phyloP scores from a whole-genome alignment of 1,140 invertebrate genomes.

The Anoplophora glabripennis region DNA sequence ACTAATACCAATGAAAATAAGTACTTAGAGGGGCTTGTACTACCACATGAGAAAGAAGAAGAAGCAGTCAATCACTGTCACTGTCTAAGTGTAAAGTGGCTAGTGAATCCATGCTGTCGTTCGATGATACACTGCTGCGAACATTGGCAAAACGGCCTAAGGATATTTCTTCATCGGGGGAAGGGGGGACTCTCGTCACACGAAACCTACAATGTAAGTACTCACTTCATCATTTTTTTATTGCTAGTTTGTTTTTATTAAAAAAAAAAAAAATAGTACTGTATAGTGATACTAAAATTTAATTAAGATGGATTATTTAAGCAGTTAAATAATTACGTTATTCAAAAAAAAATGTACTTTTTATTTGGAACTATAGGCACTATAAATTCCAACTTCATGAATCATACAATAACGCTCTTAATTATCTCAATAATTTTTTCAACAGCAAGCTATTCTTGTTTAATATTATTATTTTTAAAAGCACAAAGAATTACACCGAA shows the following conservation, averaged over 20 bases:
- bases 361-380: not conserved
- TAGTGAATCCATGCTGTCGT: slow-evolving; percentile 37
- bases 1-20: slow-evolving; percentile 24
- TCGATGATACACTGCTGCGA: slow-evolving; percentile 40
- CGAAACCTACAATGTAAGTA: slow-evolving; percentile 23
- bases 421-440: not conserved
- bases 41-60: not conserved
- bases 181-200: slow-evolving; percentile 31
- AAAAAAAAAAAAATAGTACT: no score
- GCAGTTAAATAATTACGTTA: no score
- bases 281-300: no score
- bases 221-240: no score
- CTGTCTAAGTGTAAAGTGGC: slow-evolving; percentile 28
- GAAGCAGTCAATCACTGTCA: slow-evolving; percentile 28
- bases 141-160: slow-evolving; percentile 38
- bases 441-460: not conserved
- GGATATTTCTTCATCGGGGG: slow-evolving; percentile 34
- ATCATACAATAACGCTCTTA: not conserved
- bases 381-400: not conserved
- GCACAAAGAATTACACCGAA: not conserved
- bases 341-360: no score
- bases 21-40: not conserved
- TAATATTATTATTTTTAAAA: not conserved
- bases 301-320: no score
- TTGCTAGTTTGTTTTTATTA: no score